A percentile compares a stretch with the other conserved stretches of the same genome.
Conservation (phyloP, 2,888 invertebrate genomes). For the Smittia aterrima region DNA sequence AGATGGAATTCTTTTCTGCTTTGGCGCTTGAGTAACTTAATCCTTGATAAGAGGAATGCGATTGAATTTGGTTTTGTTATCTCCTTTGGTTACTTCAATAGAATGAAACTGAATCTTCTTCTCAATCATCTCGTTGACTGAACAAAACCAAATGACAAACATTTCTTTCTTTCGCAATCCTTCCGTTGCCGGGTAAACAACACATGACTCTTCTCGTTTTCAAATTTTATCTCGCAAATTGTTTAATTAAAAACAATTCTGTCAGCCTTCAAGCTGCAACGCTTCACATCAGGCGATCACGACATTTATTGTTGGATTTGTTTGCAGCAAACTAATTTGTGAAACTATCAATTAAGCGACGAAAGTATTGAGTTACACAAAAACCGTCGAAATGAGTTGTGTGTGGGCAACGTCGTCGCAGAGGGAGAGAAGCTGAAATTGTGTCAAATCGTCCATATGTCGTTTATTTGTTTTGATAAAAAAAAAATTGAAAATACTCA, state of each 20-base stretch:
- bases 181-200: no score
- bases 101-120: no score
- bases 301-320: neutral
- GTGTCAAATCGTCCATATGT: constrained; percentile 24
- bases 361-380: constrained; percentile 28
- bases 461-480: constrained; percentile 39
- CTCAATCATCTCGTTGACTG: no score
- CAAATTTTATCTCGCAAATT: neutral
- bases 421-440: constrained; percentile 10
- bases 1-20: neutral
- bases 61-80: no score
- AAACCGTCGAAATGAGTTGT: neutral
- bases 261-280: neutral
- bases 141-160: no score
- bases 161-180: no score
- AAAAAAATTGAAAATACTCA: neutral
- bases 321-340: neutral
- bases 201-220: no score
- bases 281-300: neutral
- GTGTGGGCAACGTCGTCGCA: neutral
- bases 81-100: no score
- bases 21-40: neutral
- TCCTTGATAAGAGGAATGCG: no score
- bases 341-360: constrained; percentile 26
- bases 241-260: neutral